These are phyloP conservation scores for Arizona elegans DNA, from an alignment of 2,113 vertebrate genomes.

Conservation along the genomic window DNA sequence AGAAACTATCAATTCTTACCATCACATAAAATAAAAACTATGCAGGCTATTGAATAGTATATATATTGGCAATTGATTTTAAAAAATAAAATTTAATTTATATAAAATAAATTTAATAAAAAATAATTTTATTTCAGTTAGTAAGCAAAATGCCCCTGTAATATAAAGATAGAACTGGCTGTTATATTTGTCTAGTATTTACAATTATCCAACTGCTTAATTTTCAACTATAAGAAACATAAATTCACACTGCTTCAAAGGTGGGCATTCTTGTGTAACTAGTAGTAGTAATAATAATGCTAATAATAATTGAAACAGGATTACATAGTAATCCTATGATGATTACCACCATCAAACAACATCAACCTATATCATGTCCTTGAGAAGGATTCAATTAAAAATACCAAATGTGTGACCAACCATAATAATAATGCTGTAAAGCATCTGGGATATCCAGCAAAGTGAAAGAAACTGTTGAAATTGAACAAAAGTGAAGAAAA, in stretches of 20 bases:
- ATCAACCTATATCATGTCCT: background rate
- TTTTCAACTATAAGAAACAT: background rate
- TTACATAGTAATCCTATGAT: background rate
- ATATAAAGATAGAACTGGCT: background rate
- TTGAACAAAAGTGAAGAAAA: background rate
- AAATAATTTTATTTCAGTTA: background rate
- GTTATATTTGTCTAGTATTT: background rate
- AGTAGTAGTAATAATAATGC: background rate
- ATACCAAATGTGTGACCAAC: background rate
- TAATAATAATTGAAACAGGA: background rate
- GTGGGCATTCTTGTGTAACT: background rate
- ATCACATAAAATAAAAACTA: slow-evolving; percentile 22
- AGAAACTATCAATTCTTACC: slow-evolving; percentile 6
- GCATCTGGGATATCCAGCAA: background rate
- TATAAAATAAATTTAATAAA: background rate
- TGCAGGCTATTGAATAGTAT: background rate
- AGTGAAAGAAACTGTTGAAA: background rate
- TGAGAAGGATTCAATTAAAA: background rate
- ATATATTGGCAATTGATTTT: slow-evolving; percentile 1
- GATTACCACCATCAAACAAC: background rate
- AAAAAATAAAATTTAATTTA: background rate
- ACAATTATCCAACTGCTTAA: background rate
- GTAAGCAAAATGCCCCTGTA: background rate
- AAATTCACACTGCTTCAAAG: background rate
- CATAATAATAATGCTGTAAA: background rate